Percentiles rank a stretch among this genome's conserved stretches.
These are phyloP conservation scores for Hypena proboscidalis DNA, from an alignment of 2,888 invertebrate genomes.

Conservation along the genomic window DNA sequence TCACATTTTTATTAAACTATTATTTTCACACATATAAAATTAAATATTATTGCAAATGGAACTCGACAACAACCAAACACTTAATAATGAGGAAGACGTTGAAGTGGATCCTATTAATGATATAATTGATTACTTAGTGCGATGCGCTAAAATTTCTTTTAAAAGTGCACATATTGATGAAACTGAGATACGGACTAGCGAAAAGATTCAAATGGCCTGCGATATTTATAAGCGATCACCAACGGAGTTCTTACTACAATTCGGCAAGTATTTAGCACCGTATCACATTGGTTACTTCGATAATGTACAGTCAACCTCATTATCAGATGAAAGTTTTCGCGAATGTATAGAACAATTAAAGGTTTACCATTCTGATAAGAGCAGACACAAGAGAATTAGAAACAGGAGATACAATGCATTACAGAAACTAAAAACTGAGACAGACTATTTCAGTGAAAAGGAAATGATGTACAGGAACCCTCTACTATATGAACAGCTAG, in stretches of 20 bases:
- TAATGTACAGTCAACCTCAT: constrained; percentile 45
- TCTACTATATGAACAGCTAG: constrained; percentile 93
- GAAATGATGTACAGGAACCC: constrained; percentile 98
- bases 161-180: constrained; percentile 94
- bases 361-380: constrained; percentile 81
- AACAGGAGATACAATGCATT: constrained; percentile 94
- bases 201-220: constrained; percentile 89
- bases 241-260: constrained; percentile 90
- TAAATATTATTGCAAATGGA: constrained; percentile 15
- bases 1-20: neutral
- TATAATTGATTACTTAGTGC: constrained; percentile 87
- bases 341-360: constrained; percentile 87
- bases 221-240: constrained; percentile 88
- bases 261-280: constrained; percentile 88
- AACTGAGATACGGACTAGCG: constrained; percentile 87
- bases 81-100: constrained; percentile 40
- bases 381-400: constrained; percentile 85
- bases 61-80: neutral
- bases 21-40: constrained; percentile 2
- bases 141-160: constrained; percentile 88
- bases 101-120: constrained; percentile 75
- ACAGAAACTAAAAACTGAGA: constrained; percentile 88
- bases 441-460: constrained; percentile 94
- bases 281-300: constrained; percentile 90
- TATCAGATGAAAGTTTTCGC: constrained; percentile 81